Evolutionary conservation across 1,140 invertebrate genomes (phyloP), one percentile per base, ranked within the genome.

Genomic region (Pseudomyrmex cubaensis): DNA sequence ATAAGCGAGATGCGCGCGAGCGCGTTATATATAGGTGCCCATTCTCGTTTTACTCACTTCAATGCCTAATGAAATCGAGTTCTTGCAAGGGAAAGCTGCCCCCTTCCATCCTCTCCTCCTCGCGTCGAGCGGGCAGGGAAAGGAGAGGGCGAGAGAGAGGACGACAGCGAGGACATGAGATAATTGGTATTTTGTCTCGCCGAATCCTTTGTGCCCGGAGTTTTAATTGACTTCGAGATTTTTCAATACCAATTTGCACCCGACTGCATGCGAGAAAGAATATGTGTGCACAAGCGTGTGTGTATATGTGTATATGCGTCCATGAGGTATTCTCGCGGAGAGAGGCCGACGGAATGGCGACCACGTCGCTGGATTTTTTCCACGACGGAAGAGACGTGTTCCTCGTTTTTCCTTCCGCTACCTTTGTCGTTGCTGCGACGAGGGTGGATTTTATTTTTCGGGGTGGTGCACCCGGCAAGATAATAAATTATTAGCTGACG

Each of bases 61-160:
- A 92, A 92, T 91, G 92, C 92, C 91, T 92, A 92, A 92, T 92
- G 91, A 91, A 92, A 92, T 92, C 92, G 91, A 92, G 91, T 92
- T 92, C 92, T 92, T 92, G 91, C 89, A 91, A 91, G 90, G 90
- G 90, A 84, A 85, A 75, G 62, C 85, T 86, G 73, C 54, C 22
- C 77, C 9, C 46, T 20, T 20, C 15, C 54, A 56, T 12, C 59
- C 83, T 62, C 82, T 80, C 78, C 77, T 85, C 83, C 84, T 85
- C 44, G 62, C 70, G 22, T 54, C 63, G 84, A 67, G 13, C 20
- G 52, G 54, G 44, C 46, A 63, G 66, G 76, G 48, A 70, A 80
- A 80, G 69, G 61, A 64, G 69, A 54, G 76, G 54, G 66, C 69
- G 84, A 52, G 50, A 88, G 82, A 82, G 86, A 83, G 83, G 85